Evolutionary conservation across 2,888 invertebrate genomes (phyloP).

Genomic region (Euplagia quadripunctaria): DNA sequence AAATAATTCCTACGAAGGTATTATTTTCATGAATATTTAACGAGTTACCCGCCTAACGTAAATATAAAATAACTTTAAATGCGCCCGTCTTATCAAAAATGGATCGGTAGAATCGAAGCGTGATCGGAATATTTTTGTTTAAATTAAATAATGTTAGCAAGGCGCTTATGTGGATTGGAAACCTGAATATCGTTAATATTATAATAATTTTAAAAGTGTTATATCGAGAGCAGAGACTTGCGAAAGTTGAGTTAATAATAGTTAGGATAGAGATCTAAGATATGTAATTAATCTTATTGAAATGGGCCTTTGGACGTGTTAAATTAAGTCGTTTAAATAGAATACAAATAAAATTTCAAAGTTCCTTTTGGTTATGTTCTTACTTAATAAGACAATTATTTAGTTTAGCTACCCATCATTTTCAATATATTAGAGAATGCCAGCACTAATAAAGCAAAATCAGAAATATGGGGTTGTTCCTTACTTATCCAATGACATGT

Average conservation of each 20-base stretch:
- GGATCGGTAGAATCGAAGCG: slow-evolving; percentile 71
- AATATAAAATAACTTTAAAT: slow-evolving; percentile 73
- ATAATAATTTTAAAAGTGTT: neutral
- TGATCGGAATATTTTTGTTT: slow-evolving; percentile 69
- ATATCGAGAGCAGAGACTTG: neutral
- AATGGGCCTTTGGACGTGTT: neutral
- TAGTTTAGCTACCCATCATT: neutral
- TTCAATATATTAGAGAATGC: neutral
- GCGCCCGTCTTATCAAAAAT: slow-evolving; percentile 67
- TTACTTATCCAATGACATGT: neutral
- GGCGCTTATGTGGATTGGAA: slow-evolving; percentile 24
- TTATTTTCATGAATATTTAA: slow-evolving; percentile 73
- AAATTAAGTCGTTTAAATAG: neutral
- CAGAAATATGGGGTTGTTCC: neutral
- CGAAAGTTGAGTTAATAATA: neutral
- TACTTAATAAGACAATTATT: too few relatives aligned
- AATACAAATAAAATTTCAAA: neutral
- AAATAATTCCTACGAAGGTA: slow-evolving; percentile 42
- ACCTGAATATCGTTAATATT: slow-evolving; percentile 12
- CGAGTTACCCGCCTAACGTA: slow-evolving; percentile 74
- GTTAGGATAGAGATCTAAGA: neutral
- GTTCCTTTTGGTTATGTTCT: neutral
- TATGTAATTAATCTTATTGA: neutral
- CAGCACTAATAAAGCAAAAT: neutral
- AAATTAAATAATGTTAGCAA: slow-evolving; percentile 42